A percentile compares a stretch with the other conserved stretches of the same genome.
Evolutionary conservation across 2,113 vertebrate species (phyloP).

Genomic region (Alethe diademata): DNA sequence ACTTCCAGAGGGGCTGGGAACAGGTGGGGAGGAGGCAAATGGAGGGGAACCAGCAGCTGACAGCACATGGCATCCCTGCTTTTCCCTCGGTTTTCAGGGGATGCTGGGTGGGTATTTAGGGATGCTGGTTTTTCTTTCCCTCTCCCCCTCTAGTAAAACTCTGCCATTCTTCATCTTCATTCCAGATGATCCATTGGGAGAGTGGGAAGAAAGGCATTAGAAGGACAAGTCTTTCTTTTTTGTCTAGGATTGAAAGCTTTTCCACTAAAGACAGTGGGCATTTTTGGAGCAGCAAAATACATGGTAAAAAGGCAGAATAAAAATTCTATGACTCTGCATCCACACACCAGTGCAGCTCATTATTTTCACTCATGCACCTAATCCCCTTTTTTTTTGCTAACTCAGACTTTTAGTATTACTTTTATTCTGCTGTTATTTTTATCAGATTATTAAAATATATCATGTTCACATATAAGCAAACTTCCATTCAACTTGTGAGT

Average conservation of each 20-base stretch:
- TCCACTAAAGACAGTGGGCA: neutral
- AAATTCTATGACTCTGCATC: neutral
- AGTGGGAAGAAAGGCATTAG: neutral
- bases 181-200: neutral
- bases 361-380: neutral
- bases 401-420: neutral
- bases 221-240: neutral
- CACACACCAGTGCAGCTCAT: neutral
- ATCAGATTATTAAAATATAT: neutral
- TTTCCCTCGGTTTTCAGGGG: neutral
- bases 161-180: neutral
- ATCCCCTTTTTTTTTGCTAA: neutral
- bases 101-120: neutral
- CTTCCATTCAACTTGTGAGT: neutral
- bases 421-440: neutral
- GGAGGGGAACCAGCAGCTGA: slow-evolving; percentile 4
- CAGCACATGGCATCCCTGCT: rapidly evolving
- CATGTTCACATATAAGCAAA: neutral
- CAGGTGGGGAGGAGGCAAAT: slow-evolving; percentile 18
- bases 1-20: neutral
- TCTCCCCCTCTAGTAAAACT: neutral
- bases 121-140: neutral
- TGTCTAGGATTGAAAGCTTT: neutral
- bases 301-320: neutral
- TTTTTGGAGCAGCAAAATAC: neutral